Evolutionary conservation across 2,797 vertebrate species (phyloP), one percentile per base, ranked within the genome.

Genomic region (Pseudotriccus pelzelni): DNA sequence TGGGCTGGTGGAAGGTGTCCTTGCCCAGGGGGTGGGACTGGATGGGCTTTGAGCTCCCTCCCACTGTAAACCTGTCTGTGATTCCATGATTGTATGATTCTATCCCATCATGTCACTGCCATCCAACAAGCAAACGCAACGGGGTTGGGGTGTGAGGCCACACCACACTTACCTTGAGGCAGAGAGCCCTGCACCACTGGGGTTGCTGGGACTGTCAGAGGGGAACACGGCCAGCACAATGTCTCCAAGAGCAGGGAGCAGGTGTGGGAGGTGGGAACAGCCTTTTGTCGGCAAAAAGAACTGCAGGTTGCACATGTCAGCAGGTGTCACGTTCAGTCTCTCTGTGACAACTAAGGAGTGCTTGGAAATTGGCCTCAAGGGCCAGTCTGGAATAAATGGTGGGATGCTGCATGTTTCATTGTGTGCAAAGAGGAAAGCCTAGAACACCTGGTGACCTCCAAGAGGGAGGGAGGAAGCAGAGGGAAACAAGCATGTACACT

Each of bases 61-160:
- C 30, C 46, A 41, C 13, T 18, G 20, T 30, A 36, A 58, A 46
- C 15, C 43, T 37, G 23, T 46, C 43, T 28, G 34, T 12, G 56
- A 60, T 21, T 50, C 36, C 7, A 17, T 8, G 23, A 34, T 4
- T 20, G 27, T 28, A 17, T 12, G 8, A n/a, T 50, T 62, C 58
- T n/a, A 50, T 14, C 15, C 19, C 60, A 69, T 6, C 0, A 0
- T 14, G 22, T 11, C 37, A 8, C 2, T 36, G 53, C 10, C 17
- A 30, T 5, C 63, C 39, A 9, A 7, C 5, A 66, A 10, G 22
- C 30, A 73, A 55, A 60, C 2, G 37, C 20, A 56, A 13, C 1
- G 0, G 4, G 10, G 18, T 0, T 12, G 16, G 32, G 28, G 21
- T 41, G 20, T 41, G 27, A 64, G 25, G 34, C 19, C 34, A 28